Percentiles rank a stretch among this genome's conserved stretches.
phyloP scores from a whole-genome alignment of 1,140 invertebrate genomes.

The Ephestia elutella region DNA sequence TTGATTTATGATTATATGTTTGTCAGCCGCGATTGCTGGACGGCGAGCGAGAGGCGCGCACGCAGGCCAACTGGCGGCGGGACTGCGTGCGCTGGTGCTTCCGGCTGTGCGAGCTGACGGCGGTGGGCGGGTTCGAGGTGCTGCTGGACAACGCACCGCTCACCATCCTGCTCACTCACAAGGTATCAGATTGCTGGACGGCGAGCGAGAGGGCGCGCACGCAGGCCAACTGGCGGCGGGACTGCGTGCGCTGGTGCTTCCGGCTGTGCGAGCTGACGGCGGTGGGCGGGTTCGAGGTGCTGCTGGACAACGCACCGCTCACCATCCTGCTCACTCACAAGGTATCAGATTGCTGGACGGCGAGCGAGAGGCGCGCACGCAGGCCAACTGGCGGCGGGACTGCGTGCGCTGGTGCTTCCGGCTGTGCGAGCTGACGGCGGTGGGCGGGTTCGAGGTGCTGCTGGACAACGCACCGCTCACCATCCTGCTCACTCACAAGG shows the following conservation, averaged over 20 bases:
- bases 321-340: too few species aligned
- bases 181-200: too few species aligned
- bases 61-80: slow-evolving; percentile 33
- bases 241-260: slow-evolving; percentile 57
- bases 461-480: slow-evolving; percentile 27
- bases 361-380: too few species aligned
- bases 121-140: slow-evolving; percentile 39
- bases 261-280: slow-evolving; percentile 34
- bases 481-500: slow-evolving; percentile 38
- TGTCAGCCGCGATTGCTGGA: slow-evolving; percentile 17
- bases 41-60: too few species aligned
- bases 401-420: slow-evolving; percentile 55
- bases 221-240: slow-evolving; percentile 36
- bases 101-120: slow-evolving; percentile 35
- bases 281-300: slow-evolving; percentile 39
- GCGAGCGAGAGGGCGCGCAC: too few species aligned
- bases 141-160: slow-evolving; percentile 30
- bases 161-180: too few species aligned
- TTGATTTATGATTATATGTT: not conserved
- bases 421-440: slow-evolving; percentile 31
- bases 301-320: slow-evolving; percentile 30
- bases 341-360: too few species aligned
- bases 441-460: slow-evolving; percentile 40
- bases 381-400: slow-evolving; percentile 43
- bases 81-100: slow-evolving; percentile 58